Evolutionary conservation across 2,888 invertebrate species (phyloP).

Genomic region (Busseola fusca): DNA sequence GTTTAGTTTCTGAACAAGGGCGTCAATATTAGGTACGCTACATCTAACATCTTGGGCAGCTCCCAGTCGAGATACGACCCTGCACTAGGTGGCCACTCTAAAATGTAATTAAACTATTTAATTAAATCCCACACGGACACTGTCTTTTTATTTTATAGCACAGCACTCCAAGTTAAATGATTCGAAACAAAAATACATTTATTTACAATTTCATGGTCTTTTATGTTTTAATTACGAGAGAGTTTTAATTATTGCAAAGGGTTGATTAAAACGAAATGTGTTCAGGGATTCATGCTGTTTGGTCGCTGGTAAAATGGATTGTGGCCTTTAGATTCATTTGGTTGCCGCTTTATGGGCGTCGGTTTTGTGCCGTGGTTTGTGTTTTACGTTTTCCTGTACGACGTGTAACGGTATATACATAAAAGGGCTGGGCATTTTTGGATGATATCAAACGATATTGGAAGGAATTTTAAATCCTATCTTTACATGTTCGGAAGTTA

Average conservation of each 20-base stretch:
- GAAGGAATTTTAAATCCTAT: no score
- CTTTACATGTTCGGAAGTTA: no score
- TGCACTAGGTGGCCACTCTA: slow-evolving; percentile 56
- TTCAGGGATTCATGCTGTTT: slow-evolving; percentile 25
- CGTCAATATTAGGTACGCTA: no score
- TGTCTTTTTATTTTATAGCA: slow-evolving; percentile 50
- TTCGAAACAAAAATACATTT: slow-evolving; percentile 52
- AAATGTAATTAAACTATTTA: slow-evolving; percentile 76
- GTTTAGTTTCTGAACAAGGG: no score
- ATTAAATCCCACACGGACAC: slow-evolving; percentile 65
- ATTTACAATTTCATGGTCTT: slow-evolving; percentile 34
- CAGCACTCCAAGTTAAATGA: slow-evolving; percentile 48
- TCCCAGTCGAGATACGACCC: slow-evolving; percentile 23
- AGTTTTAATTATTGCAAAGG: slow-evolving; percentile 41
- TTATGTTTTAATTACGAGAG: slow-evolving; percentile 29
- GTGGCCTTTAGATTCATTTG: slow-evolving; percentile 35
- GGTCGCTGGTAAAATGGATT: slow-evolving; percentile 32
- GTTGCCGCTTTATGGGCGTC: slow-evolving; percentile 20
- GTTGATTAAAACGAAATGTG: slow-evolving; percentile 38
- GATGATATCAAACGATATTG: no score
- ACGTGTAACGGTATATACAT: no score
- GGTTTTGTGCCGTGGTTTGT: background rate
- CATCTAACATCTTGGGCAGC: slow-evolving; percentile 36
- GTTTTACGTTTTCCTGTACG: no score
- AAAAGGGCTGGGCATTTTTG: no score